Percentiles rank a stretch among this genome's conserved stretches.
phyloP scores from a whole-genome alignment of 2,113 vertebrate genomes.

The Salvelinus sp. region DNA sequence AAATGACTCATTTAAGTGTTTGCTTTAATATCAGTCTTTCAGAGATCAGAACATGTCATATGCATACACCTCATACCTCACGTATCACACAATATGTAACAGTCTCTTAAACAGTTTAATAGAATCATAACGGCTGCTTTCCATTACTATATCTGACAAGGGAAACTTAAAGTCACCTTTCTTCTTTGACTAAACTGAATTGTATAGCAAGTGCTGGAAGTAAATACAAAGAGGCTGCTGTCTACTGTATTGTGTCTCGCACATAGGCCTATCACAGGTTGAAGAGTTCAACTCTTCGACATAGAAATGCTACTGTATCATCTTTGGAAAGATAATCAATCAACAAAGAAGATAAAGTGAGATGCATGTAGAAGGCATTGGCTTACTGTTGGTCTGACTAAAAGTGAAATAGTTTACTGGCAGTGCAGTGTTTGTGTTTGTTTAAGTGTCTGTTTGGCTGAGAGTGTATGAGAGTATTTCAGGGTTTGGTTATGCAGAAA shows the following conservation, averaged over 20 bases:
- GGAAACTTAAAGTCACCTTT: conserved; percentile 37
- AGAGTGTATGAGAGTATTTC: conserved; percentile 62
- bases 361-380: not conserved
- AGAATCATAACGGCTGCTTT: conserved; percentile 69
- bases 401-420: conserved; percentile 33
- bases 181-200: conserved; percentile 57
- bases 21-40: conserved; percentile 75
- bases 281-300: not conserved
- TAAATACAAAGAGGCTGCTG: too few relatives aligned
- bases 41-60: conserved; percentile 73
- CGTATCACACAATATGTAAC: conserved; percentile 59
- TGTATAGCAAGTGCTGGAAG: too few relatives aligned
- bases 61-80: conserved; percentile 64
- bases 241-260: not conserved
- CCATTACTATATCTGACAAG: conserved; percentile 40
- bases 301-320: not conserved
- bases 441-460: not conserved
- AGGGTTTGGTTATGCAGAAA: conserved; percentile 83
- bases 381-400: conserved; percentile 4
- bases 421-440: conserved; percentile 26
- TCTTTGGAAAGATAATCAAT: not conserved
- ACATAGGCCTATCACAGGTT: not conserved
- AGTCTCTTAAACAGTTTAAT: conserved; percentile 69
- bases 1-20: conserved; percentile 66
- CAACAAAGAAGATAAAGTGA: not conserved